Base-by-base conservation (phyloP, 2,888 invertebrate species). In the Andricus curvator region DNA sequence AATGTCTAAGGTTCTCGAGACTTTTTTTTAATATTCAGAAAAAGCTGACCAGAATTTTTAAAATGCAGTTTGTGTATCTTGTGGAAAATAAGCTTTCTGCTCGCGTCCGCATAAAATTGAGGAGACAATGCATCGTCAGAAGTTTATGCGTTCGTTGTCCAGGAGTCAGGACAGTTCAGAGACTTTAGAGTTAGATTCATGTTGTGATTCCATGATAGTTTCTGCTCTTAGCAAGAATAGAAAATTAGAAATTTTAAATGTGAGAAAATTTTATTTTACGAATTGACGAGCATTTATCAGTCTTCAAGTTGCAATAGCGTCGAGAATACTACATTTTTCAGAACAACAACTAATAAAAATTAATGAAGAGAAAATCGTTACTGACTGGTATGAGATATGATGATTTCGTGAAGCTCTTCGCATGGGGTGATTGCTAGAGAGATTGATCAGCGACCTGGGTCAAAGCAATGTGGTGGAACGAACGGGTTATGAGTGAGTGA, bases 121-220 rank as follows among this genome's bases (percentile, higher is more conserved):
- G 29, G 25, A 67, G 67, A 37, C 67, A 67, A 41, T 70, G 70
- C 70, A 9, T 70, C 44, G 48, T 70, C 70, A 70, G 25, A 70
- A 48, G 70, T 70, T 68, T 70, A 70, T 70, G 48, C 70, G 48
- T 51, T 70, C 29, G 70, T 70, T 67, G 67, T 67, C 44, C 67
- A 8, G 44, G 44, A 67, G 44, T 9, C 25, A 25, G 25, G 9
- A n/a, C 44, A 33, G 33, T 29, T 65, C 20, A 17, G 17, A 65
- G 33, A 65, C 29, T 65, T 15, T 44, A 44, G 15, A 44, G 15
- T 65, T 37, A 67, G 37, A 67, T n/a, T 41, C 37, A 41, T 67
- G 37, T 13, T 41, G n/a, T 41, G 25, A 5, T 62, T 62, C 1
- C 6, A 56, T 56, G 9, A 17, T n/a, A 56, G 56, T 56, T 56